phyloP scores from a whole-genome alignment of 1,140 invertebrate genomes.

The Sitophilus oryzae region DNA sequence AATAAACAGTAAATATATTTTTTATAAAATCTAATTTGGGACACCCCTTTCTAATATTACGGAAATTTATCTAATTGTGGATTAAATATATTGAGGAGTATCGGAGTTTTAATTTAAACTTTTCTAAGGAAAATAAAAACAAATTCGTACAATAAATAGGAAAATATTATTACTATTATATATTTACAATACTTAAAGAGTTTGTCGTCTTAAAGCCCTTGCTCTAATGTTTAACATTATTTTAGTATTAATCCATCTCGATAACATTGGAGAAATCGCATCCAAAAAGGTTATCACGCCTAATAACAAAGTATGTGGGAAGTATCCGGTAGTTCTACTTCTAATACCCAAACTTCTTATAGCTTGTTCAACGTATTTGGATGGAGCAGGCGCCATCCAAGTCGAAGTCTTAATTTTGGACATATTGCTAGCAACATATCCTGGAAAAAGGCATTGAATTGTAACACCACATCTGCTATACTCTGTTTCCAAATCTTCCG shows the following conservation, averaged over 20 bases:
- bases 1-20: too few relatives aligned
- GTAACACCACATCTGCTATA: conserved; percentile 72
- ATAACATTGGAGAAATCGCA: conserved; percentile 48
- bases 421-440: conserved; percentile 91
- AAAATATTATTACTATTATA: too few relatives aligned
- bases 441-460: conserved; percentile 79
- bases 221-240: conserved; percentile 57
- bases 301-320: conserved; percentile 64
- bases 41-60: too few relatives aligned
- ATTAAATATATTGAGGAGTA: too few relatives aligned
- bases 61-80: too few relatives aligned
- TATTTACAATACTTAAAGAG: too few relatives aligned
- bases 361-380: conserved; percentile 69
- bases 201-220: conserved; percentile 44
- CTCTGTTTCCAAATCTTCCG: conserved; percentile 71
- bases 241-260: conserved; percentile 53
- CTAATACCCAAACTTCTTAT: conserved; percentile 72
- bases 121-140: too few relatives aligned
- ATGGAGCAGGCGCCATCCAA: conserved; percentile 72
- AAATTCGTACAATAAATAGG: too few relatives aligned
- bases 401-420: conserved; percentile 75
- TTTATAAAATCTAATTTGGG: too few relatives aligned
- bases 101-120: too few relatives aligned
- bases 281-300: conserved; percentile 48
- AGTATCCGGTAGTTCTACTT: conserved; percentile 69